phyloP scores from a whole-genome alignment of 2,113 vertebrate genomes.

The Mungos mungo region DNA sequence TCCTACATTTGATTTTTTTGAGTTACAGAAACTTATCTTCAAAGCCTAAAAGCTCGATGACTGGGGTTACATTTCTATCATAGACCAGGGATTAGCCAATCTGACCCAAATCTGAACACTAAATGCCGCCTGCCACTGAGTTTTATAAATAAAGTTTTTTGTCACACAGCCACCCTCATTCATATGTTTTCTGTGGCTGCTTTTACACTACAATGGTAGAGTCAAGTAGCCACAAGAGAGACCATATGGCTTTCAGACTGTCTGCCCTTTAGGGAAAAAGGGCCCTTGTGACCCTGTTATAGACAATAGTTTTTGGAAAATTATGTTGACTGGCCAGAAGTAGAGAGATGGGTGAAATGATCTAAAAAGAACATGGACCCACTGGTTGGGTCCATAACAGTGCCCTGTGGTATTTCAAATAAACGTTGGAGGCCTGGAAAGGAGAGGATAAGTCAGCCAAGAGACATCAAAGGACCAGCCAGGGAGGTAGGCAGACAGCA shows the following conservation, averaged over 20 bases:
- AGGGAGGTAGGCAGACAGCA: background rate
- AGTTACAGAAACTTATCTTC: background rate
- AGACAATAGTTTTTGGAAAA: background rate
- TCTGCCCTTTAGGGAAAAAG: background rate
- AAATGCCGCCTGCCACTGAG: background rate
- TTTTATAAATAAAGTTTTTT: background rate
- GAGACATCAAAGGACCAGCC: background rate
- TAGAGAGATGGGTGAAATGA: background rate
- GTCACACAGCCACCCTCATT: background rate
- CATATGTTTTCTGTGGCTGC: background rate
- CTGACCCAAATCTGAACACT: background rate
- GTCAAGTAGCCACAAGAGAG: accelerated
- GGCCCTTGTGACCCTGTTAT: background rate
- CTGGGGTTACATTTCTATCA: background rate
- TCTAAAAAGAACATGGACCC: accelerated
- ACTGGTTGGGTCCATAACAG: background rate
- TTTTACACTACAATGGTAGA: accelerated
- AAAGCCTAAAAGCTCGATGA: background rate
- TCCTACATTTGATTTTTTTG: background rate
- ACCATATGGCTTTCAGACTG: accelerated
- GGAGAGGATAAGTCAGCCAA: background rate
- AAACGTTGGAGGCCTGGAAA: background rate
- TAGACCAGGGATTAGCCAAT: background rate
- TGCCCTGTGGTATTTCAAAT: background rate
- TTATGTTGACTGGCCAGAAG: background rate